Evolutionary conservation across 1,140 invertebrate species (phyloP).

Genomic region (Plutomurus gul): DNA sequence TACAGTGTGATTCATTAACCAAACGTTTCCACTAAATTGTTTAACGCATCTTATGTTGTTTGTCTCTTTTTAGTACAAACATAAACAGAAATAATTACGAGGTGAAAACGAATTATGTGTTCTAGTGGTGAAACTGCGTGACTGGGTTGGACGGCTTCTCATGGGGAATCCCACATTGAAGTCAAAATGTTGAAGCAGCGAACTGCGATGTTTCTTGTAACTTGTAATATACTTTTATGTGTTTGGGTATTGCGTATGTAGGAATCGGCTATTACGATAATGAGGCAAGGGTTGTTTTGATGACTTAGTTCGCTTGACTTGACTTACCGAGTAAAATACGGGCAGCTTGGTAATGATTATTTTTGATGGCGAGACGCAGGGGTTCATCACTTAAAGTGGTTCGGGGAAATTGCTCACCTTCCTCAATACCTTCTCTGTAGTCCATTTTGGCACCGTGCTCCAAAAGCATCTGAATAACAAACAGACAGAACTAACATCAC

Average conservation of each 20-base stretch:
- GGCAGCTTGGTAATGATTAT: conserved; percentile 78
- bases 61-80: too few relatives aligned
- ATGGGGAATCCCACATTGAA: background rate
- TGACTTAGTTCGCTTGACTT: background rate
- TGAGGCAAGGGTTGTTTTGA: background rate
- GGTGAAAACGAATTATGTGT: too few relatives aligned
- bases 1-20: too few relatives aligned
- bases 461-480: conserved; percentile 67
- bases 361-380: conserved; percentile 78
- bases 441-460: conserved; percentile 79
- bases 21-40: too few relatives aligned
- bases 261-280: background rate
- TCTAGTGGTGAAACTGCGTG: too few relatives aligned
- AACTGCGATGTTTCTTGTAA: background rate
- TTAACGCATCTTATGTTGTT: too few relatives aligned
- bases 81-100: too few relatives aligned
- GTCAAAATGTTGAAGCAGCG: background rate
- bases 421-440: conserved; percentile 71
- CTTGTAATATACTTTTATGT: too few relatives aligned
- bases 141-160: too few relatives aligned
- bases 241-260: too few relatives aligned
- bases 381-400: conserved; percentile 81
- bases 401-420: conserved; percentile 59
- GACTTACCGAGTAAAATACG: conserved; percentile 57
- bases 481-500: background rate